Base-by-base conservation (phyloP, 2,797 vertebrate species). In the Fringilla coelebs region DNA sequence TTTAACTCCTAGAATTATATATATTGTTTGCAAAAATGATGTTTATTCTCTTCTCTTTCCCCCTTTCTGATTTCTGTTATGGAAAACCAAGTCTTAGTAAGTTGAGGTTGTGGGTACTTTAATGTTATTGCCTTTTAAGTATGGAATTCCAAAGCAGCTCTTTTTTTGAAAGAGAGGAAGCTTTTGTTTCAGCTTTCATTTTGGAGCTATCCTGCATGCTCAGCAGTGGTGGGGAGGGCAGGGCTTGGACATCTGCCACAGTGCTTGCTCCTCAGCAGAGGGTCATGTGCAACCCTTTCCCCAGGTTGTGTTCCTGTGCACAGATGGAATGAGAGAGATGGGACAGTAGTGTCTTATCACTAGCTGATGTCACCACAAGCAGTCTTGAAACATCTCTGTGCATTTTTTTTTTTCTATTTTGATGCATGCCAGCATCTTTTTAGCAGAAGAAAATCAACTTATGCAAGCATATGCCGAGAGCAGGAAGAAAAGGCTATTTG, bases 391-490 rank as follows among this genome's bases (percentile, higher is more conserved):
- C 34, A 78, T 48, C 45, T 79, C 51, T 41, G 12, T 72, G 40
- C 26, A 4, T 18, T 28, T 73, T 17, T 73, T 65, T 62, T 12
- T 57, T 25, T 15, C 31, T 76, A 9, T 81, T 93, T 83, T 82
- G 48, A 66, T 80, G 46, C 51, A 38, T 31, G 22, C 36, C 51
- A 66, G 17, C 72, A 60, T 88, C 29, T 68, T 58, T 92, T 70
- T 62, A 93, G 55, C n/a, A 67, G 62, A 84, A 88, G 36, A 29
- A 88, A 94, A 89, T 92, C 79, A 78, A 70, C 18, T 94, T 89
- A 57, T 2, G 28, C 62, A 88, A 75, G 40, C 45, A 62, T 78
- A 89, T 38, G 66, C 62, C 54, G 63, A 68, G 46, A 89, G 51
- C 46, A 89, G 79, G 73, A 93, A 81, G 26, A 36, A 62, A 88